Evolutionary conservation across 2,113 vertebrate species (phyloP).

Genomic region (Ahaetulla prasina): DNA sequence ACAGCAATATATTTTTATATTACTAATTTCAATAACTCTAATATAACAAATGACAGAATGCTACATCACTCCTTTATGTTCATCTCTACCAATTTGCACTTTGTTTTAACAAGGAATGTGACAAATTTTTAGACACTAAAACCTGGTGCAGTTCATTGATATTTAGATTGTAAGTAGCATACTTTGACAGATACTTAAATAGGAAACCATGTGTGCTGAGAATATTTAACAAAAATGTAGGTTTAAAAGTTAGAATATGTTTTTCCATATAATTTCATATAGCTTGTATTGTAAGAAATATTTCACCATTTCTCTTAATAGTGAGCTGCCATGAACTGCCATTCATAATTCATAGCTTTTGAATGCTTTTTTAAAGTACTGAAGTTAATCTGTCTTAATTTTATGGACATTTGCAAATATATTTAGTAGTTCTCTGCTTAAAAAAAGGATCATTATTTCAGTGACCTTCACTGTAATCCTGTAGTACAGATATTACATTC

Average conservation of each 20-base stretch:
- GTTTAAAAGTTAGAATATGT: constrained; percentile 28
- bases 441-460: background rate
- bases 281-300: constrained; percentile 29
- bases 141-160: background rate
- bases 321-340: constrained; percentile 1
- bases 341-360: constrained; percentile 24
- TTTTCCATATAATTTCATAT: constrained; percentile 9
- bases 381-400: constrained; percentile 13
- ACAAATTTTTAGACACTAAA: background rate
- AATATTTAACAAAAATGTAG: constrained; percentile 42
- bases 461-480: background rate
- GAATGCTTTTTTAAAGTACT: constrained; percentile 8
- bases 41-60: background rate
- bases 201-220: constrained; percentile 47
- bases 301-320: background rate
- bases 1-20: constrained; percentile 24
- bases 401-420: background rate
- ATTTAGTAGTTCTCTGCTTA: background rate
- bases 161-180: background rate
- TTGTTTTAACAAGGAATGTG: background rate
- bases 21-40: background rate
- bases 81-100: background rate
- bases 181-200: background rate
- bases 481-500: background rate
- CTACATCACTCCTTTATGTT: background rate